Evolutionary conservation across 1,140 invertebrate species (phyloP), one percentile per base, ranked within the genome.

Genomic region (Drosophila carrolli): DNA sequence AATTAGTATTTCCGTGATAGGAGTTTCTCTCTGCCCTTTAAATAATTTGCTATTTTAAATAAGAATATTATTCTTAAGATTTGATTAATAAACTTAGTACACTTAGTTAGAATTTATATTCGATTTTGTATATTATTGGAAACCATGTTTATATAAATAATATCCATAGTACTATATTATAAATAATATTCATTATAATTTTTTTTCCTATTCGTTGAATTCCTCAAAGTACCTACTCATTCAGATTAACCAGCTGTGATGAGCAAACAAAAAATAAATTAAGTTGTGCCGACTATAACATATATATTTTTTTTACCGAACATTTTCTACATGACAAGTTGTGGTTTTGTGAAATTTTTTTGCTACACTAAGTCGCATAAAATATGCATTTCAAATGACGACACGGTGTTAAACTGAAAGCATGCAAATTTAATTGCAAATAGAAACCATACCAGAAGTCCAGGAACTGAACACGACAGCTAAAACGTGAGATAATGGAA

Each of bases 351-450:
- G 38, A 44, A 35, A 62, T 27, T n/a, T 46, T 38, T 35, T 41
- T 65, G 14, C 63, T 23, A 16, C 43, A 41, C 29, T 16, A 40
- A 43, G 8, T 32, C 55, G 23, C 29, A 62, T 67, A 13, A 43
- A 67, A 67, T 50, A 62, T 35, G 11, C 37, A 67, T 66, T 11
- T 11, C 10, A 32, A 38, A 19, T 38, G 32, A 13, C 57, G 14
- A 38, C 19, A 32, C 27, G 10, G 44, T 38, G 23, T 48, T 38
- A 23, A 61, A 32, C 7, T 43, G 19, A 46, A 68, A 19, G 1
- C 11, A 54, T 65, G 32, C 47, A 48, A 29, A 35, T 46, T 53
- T 54, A 66, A 65, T 56, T 35, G 19, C 8, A 6, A n/a, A 50
- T 58, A 44, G 43, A 53, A 63, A 50, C n/a, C 44, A 41, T 0